These are phyloP conservation scores for Ciconia nigra DNA, from an alignment of 2,797 vertebrate species.

Conservation along the genomic window DNA sequence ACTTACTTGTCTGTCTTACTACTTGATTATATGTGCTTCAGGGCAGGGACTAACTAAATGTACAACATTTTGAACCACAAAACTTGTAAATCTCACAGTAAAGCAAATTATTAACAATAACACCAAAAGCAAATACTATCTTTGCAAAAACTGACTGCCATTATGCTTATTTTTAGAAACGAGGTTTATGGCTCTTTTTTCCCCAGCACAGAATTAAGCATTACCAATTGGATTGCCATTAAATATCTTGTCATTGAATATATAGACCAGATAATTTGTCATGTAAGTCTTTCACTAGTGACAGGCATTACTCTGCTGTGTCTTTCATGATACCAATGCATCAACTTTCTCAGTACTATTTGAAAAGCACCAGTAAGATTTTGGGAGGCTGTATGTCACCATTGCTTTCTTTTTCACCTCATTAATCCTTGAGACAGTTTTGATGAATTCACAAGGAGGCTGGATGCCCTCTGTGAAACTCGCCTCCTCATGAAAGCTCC, in stretches of 20 bases:
- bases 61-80: neutral
- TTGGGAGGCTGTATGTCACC: neutral
- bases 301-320: neutral
- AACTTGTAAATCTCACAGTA: neutral
- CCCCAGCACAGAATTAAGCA: neutral
- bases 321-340: neutral
- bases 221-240: neutral
- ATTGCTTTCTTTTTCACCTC: neutral
- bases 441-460: neutral
- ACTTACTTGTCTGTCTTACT: neutral
- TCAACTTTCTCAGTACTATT: neutral
- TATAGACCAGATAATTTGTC: neutral
- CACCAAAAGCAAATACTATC: neutral
- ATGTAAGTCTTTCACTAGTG: neutral
- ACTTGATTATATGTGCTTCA: neutral
- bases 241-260: neutral
- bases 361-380: neutral
- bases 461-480: neutral
- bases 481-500: neutral
- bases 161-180: neutral
- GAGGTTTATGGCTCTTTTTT: neutral
- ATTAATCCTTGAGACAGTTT: neutral
- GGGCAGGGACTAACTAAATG: neutral
- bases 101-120: neutral
- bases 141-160: neutral